Evolutionary conservation across 2,888 invertebrate species (phyloP), one percentile per base, ranked within the genome.

Genomic region (Myopa testacea): DNA sequence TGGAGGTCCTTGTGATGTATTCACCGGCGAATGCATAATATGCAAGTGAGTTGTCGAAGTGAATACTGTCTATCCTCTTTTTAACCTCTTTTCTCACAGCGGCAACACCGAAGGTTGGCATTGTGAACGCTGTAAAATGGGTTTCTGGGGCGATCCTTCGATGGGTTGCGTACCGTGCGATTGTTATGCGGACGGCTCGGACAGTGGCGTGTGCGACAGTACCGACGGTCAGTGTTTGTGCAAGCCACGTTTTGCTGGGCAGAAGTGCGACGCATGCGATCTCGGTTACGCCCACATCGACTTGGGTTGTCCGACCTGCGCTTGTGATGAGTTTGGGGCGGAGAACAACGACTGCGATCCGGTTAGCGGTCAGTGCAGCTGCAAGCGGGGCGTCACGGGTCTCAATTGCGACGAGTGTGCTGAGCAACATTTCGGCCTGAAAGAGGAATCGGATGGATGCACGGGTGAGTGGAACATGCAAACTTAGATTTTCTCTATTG

Each of bases 11-110:
- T 96, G 99, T 90, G 95, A 98, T 89, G 91, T 93, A 62, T 89
- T 91, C 82, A 95, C 95, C 0, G 99, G 99, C 1, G 92, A 93
- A 81, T 99, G 99, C 89, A 92, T 96, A 76, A 93, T 94, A 63
- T 98, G 98, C 86, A 93, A 83, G 83, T 87, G 75, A 85, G 84
- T 84, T 76, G 14, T 34, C 1, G 34, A 14, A 62, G 14, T 34
- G 3, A n/a, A 62, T 10, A n/a, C 58, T 16, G 7, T 40, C 62
- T 50, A 12, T 58, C 12, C 26, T 37, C 6, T 55, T 10, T 52
- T 58, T 58, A 34, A 19, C 26, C 4, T 52, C 0, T 19, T 75
- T 75, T 26, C 16, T 12, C 14, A 10, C 6, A 87, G 92, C 5
- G 91, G 92, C 77, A 91, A 92, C 85, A 90, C 91, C 0, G 92